phyloP scores from a whole-genome alignment of 1,140 invertebrate species.

The Drosophila melanogaster region Release_6_plus_ISO1_MT NC_004354.4:18690501-18691000 shows the following conservation, averaged over 20 bases:
- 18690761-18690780: constrained; percentile 88
- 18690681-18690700: constrained; percentile 95
- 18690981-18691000: constrained; percentile 90
- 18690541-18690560: constrained; percentile 90
- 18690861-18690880: constrained; percentile 94
- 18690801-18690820: neutral
- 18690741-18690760: constrained; percentile 87
- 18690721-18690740: constrained; percentile 89
- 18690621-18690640: constrained; percentile 93
- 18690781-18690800: constrained; percentile 89
- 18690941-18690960: constrained; percentile 96
- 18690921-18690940: constrained; percentile 94
- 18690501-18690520: constrained; percentile 92
- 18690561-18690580: constrained; percentile 88
- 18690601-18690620: constrained; percentile 95
- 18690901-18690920: constrained; percentile 95
- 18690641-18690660: constrained; percentile 90
- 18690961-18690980: constrained; percentile 94
- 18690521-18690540: constrained; percentile 91
- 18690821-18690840: neutral
- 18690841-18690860: constrained; percentile 14
- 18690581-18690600: constrained; percentile 89
- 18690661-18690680: constrained; percentile 94
- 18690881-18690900: constrained; percentile 91
- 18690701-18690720: constrained; percentile 93